Evolutionary conservation across 37 sponge, comb jelly and placozoan genomes (phyloP).

Genomic region (Haliclona indistincta): DNA sequence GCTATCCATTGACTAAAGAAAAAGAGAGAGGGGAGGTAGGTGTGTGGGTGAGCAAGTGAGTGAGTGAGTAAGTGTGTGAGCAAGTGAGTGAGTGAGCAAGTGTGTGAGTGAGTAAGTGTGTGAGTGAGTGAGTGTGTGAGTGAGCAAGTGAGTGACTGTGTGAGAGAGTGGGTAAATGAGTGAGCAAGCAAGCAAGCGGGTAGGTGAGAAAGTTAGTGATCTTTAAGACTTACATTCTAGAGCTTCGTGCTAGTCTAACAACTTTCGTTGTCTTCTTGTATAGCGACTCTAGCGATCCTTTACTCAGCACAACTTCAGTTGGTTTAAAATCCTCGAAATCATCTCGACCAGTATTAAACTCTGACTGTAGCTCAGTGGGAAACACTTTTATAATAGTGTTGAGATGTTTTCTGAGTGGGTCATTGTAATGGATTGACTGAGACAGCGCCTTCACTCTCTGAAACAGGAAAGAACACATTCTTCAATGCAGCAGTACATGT

Average conservation of each 20-base stretch:
- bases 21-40: no score
- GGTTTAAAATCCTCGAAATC: slow-evolving; percentile 77
- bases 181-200: no score
- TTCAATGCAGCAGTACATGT: slow-evolving; percentile 66
- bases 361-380: slow-evolving; percentile 58
- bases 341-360: slow-evolving; percentile 69
- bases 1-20: slow-evolving; percentile 48
- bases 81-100: background rate
- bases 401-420: slow-evolving; percentile 69
- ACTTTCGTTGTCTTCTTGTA: slow-evolving; percentile 70
- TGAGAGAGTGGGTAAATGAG: no score
- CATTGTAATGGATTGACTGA: slow-evolving; percentile 56
- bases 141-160: background rate
- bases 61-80: background rate
- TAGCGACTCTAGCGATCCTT: slow-evolving; percentile 57
- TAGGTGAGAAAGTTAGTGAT: no score
- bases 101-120: background rate
- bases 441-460: slow-evolving; percentile 55
- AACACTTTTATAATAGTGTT: slow-evolving; percentile 81
- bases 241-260: slow-evolving; percentile 46
- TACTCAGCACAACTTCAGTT: slow-evolving; percentile 34
- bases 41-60: no score
- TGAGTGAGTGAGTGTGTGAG: background rate
- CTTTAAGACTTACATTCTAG: slow-evolving; percentile 51
- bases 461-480: background rate